Conservation (phyloP, 2,113 vertebrate species). For the Oxygymnocypris stewartii region DNA sequence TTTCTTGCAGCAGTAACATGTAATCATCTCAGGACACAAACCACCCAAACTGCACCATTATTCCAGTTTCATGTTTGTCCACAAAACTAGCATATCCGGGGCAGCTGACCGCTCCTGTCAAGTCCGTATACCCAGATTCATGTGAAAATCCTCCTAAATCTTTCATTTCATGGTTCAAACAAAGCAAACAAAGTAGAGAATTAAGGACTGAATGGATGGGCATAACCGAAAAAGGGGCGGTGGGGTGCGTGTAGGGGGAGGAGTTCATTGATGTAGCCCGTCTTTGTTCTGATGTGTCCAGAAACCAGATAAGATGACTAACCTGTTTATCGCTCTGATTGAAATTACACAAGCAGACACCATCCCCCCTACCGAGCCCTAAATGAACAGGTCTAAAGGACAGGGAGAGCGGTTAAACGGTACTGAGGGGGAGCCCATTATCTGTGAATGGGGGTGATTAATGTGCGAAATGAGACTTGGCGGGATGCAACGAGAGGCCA, state of each 20-base stretch:
- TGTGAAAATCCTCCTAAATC: conserved; percentile 27
- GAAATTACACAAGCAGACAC: conserved; percentile 65
- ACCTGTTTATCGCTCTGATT: conserved; percentile 66
- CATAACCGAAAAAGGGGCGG: conserved; percentile 23
- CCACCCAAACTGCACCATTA: background rate
- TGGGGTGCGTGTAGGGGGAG: background rate
- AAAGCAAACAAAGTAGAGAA: conserved; percentile 60
- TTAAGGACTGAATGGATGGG: conserved; percentile 44
- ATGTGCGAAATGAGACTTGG: conserved; percentile 78
- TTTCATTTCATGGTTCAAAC: conserved; percentile 34
- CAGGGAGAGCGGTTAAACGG: conserved; percentile 79
- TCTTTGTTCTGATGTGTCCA: conserved; percentile 45
- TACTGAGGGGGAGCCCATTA: conserved; percentile 81
- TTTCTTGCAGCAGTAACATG: conserved; percentile 1
- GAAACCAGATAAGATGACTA: conserved; percentile 53
- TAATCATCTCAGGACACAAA: background rate
- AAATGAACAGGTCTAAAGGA: conserved; percentile 78
- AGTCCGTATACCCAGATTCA: background rate
- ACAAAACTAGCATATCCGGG: conserved; percentile 12
- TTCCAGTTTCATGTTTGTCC: conserved; percentile 32
- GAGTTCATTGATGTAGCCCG: conserved; percentile 25
- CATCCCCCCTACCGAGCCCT: conserved; percentile 70
- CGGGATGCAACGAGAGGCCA: conserved; percentile 69
- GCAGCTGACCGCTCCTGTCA: conserved; percentile 44
- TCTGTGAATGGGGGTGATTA: conserved; percentile 72